These are phyloP conservation scores for Diadophis punctatus DNA, from an alignment of 2,113 vertebrate species.

Conservation along the genomic window DNA sequence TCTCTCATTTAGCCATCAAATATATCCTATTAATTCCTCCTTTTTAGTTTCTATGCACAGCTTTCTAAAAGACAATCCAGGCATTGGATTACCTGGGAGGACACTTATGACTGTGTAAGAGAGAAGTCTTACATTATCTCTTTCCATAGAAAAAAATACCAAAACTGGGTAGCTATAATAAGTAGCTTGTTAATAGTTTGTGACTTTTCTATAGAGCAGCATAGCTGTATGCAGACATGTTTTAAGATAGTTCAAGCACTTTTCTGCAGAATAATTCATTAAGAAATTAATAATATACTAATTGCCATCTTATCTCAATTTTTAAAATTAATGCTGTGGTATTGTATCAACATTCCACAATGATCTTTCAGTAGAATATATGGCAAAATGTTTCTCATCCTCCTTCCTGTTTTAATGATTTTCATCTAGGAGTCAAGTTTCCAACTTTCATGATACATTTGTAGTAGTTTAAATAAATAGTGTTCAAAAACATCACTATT, in stretches of 20 bases:
- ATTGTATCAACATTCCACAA: not conserved
- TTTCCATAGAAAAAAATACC: not conserved
- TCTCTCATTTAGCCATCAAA: not conserved
- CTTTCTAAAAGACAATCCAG: not conserved
- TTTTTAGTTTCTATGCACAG: not conserved
- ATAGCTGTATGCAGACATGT: not conserved
- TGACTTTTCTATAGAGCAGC: not conserved
- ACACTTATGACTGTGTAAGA: not conserved
- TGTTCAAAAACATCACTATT: not conserved
- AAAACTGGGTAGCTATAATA: not conserved
- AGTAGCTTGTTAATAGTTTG: not conserved
- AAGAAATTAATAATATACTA: not conserved
- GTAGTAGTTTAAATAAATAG: not conserved
- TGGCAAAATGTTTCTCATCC: not conserved
- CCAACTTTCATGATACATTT: not conserved
- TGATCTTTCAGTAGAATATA: constrained; percentile 17
- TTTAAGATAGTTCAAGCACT: not conserved
- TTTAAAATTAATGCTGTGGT: not conserved
- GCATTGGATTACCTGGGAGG: not conserved
- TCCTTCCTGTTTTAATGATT: not conserved
- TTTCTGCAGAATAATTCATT: not conserved
- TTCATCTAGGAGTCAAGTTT: not conserved
- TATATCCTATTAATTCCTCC: not conserved
- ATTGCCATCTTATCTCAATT: not conserved
- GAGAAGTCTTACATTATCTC: not conserved